Base-by-base conservation (phyloP, 2,113 vertebrate species). In the Hippocampus comes region DNA sequence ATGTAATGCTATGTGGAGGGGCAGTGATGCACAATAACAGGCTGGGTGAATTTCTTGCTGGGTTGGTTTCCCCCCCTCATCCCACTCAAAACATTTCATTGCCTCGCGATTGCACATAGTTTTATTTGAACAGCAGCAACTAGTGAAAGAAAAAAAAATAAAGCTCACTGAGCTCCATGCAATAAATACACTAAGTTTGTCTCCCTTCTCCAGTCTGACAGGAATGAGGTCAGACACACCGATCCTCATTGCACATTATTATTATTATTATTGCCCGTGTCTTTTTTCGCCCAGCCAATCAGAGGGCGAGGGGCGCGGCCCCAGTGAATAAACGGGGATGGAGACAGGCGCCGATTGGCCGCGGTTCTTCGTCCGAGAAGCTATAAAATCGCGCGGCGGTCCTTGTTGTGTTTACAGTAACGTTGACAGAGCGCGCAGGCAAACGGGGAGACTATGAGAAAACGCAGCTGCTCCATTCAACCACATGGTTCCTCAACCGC, bases 161-260 rank as follows among this genome's bases (percentile, higher is more conserved):
- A 43, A 2, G 5, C 6, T 27, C 57, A 7, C 14, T 42, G 21
- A 42, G 38, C 10, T n/a, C 21, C 41, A 6, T 38, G 34, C 5
- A 43, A 65, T 65, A 46, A 65, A 65, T 65, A 18, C 59, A 3
- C 59, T 4, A 61, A 66, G 42, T 46, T 48, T 66, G 75, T 89
- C 85, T 90, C 86, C 84, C 87, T 88, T 84, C 83, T 88, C 92
- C 93, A 87, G 85, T 89, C 88, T 89, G 94, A 94, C 93, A 95
- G 93, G 95, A 97, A 98, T 97, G 96, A 97, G 96, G 96, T 97
- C 96, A 98, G 96, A 94, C 94, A 93, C 92, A 93, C 91, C 92
- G 94, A 94, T 96, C 94, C 94, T 95, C 94, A 95, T 96, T 95
- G 96, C 95, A 95, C 94, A 94, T 94, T 93, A 93, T 93, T 34